phyloP scores from a whole-genome alignment of 2,113 vertebrate genomes.

The Nyctibius bracteatus region DNA sequence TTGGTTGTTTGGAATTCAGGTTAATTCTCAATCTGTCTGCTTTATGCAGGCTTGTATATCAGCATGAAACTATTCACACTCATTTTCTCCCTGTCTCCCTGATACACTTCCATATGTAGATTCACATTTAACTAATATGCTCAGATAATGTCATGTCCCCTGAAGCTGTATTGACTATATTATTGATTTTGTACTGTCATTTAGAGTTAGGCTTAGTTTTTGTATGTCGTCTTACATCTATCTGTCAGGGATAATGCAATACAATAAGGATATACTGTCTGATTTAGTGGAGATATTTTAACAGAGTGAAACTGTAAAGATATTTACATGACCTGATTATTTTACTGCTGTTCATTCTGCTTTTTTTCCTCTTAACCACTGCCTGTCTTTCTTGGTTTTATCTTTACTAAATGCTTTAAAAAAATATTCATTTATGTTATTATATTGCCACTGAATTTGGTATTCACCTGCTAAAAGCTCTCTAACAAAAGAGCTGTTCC shows the following conservation, averaged over 20 bases:
- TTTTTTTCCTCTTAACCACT: neutral
- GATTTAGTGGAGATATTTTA: neutral
- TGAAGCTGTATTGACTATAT: neutral
- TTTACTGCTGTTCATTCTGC: neutral
- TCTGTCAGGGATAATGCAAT: neutral
- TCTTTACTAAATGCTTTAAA: neutral
- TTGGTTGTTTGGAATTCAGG: neutral
- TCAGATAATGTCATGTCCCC: neutral
- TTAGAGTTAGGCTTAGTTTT: neutral
- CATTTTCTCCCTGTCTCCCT: neutral
- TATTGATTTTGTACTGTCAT: neutral
- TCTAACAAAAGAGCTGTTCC: neutral
- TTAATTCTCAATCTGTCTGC: conserved; percentile 20
- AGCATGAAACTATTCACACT: neutral
- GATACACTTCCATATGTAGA: neutral
- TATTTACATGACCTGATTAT: neutral
- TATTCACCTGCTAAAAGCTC: neutral
- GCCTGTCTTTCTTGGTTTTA: neutral
- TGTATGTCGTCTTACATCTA: neutral
- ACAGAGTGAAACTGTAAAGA: neutral
- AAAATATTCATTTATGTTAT: neutral
- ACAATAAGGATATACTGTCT: neutral
- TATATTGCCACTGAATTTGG: neutral
- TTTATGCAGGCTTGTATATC: neutral
- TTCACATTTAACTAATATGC: conserved; percentile 8